Percentiles rank a stretch among this genome's conserved stretches.
Conservation (phyloP, 2,113 vertebrate species). For the Fulmarus glacialis region DNA sequence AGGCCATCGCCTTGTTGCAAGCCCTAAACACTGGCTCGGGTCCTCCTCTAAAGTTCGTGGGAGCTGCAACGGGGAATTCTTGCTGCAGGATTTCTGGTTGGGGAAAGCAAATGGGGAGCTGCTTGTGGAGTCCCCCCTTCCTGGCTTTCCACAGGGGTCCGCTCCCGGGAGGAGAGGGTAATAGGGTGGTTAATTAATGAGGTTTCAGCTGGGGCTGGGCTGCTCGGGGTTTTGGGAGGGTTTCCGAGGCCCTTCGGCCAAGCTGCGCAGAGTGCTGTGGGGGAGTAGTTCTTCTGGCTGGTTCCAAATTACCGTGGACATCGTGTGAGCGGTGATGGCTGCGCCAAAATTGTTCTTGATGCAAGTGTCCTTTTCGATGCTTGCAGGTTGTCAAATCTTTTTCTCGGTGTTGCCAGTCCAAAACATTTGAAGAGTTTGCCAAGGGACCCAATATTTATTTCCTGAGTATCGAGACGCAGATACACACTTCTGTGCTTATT, state of each 20-base stretch:
- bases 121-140: not conserved
- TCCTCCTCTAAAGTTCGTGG: not conserved
- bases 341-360: not conserved
- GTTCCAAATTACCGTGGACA: fast-evolving
- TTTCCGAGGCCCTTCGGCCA: not conserved
- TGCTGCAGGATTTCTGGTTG: not conserved
- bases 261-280: not conserved
- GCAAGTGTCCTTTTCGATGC: fast-evolving
- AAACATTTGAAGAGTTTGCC: not conserved
- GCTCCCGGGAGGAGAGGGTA: not conserved
- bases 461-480: too few relatives aligned
- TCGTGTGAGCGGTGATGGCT: too few relatives aligned
- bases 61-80: not conserved
- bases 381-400: not conserved
- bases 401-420: too few relatives aligned
- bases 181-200: not conserved
- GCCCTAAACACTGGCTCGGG: not conserved
- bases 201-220: not conserved
- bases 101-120: not conserved
- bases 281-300: not conserved
- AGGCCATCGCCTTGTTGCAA: not conserved
- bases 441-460: not conserved
- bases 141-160: not conserved
- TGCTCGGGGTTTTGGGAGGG: not conserved
- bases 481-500: not conserved